A percentile compares a stretch with the other conserved stretches of the same genome.
Evolutionary conservation across 2,113 vertebrate genomes (phyloP).

Genomic region (Elaphurus davidianus): DNA sequence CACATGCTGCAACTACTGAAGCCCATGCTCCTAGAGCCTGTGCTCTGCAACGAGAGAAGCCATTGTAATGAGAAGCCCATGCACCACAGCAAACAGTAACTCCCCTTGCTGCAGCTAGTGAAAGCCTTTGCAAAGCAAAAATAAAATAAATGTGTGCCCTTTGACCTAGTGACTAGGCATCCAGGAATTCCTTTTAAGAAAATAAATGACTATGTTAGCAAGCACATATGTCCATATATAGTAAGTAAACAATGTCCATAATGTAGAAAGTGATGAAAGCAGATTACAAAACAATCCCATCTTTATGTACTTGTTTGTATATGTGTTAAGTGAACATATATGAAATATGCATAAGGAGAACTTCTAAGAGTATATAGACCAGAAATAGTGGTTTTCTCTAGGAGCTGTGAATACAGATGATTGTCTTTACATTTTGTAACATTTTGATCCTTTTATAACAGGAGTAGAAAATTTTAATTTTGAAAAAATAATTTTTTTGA

Average conservation of each 20-base stretch:
- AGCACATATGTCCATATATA: neutral
- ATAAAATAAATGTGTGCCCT: neutral
- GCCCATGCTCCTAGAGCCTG: neutral
- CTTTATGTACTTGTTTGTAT: neutral
- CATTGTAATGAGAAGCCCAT: neutral
- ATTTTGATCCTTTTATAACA: neutral
- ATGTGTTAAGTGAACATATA: neutral
- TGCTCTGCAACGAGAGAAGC: neutral
- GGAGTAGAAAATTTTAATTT: slow-evolving; percentile 4
- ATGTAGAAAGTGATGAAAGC: neutral
- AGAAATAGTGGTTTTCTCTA: neutral
- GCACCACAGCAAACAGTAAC: neutral
- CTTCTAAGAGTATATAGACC: neutral
- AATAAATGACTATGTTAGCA: neutral
- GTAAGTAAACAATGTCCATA: neutral
- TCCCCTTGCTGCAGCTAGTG: neutral
- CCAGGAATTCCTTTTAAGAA: neutral
- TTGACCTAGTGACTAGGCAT: neutral
- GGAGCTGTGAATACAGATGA: neutral
- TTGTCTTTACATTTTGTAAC: neutral
- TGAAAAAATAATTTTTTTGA: slow-evolving; percentile 11
- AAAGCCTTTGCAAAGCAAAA: neutral
- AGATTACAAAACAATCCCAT: neutral
- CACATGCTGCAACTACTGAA: neutral
- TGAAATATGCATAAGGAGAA: neutral